phyloP scores from a whole-genome alignment of 2,797 vertebrate species.

The Psittacula echo region DNA sequence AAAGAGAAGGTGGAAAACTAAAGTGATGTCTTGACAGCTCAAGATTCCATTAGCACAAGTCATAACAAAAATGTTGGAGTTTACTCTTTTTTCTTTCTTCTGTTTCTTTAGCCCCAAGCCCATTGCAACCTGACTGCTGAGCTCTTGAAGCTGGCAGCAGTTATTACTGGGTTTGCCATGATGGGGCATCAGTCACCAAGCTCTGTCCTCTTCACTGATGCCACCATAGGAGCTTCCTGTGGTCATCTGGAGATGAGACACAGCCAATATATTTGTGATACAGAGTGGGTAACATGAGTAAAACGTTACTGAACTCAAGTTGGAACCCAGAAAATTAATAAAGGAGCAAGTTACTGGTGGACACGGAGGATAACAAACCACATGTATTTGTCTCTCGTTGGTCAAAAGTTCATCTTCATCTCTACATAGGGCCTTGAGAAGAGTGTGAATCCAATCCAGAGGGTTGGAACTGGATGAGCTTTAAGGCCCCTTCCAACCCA shows the following conservation, averaged over 20 bases:
- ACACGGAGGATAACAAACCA: neutral
- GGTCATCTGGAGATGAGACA: neutral
- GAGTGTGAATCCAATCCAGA: neutral
- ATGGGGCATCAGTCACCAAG: neutral
- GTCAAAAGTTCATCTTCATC: neutral
- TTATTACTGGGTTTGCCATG: neutral
- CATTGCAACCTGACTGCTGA: neutral
- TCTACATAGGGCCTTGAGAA: neutral
- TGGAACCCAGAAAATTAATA: neutral
- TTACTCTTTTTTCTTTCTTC: neutral
- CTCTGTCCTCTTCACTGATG: neutral
- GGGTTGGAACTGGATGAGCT: neutral
- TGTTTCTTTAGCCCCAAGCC: neutral
- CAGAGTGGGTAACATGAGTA: rapidly evolving
- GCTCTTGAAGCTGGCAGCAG: neutral
- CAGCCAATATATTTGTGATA: neutral
- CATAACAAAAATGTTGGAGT: neutral
- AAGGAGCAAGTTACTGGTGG: neutral
- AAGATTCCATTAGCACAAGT: neutral
- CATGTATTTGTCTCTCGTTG: neutral
- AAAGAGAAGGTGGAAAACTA: neutral
- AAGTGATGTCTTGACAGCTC: neutral
- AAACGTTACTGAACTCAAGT: neutral
- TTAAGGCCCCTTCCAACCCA: neutral
- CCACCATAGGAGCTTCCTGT: neutral